A percentile compares a stretch with the other conserved stretches of the same genome.
phyloP scores from a whole-genome alignment of 2,888 invertebrate genomes.

The Zygaena filipendulae region DNA sequence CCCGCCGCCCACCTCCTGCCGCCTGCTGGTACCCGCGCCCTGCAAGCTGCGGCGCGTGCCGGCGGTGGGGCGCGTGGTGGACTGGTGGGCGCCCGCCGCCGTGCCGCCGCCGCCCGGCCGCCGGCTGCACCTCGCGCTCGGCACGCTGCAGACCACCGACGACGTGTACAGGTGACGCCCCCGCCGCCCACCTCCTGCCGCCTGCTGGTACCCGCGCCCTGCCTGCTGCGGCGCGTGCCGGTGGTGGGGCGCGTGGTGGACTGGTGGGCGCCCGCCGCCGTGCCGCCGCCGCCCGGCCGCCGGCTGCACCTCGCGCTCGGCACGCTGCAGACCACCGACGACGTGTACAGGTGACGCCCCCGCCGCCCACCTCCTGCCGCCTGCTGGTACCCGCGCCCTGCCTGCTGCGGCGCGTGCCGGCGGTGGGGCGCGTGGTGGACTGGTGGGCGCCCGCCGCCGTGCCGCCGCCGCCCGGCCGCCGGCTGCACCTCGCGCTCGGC shows the following conservation, averaged over 20 bases:
- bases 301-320: slow-evolving; percentile 84
- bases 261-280: slow-evolving; percentile 88
- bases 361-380: slow-evolving; percentile 76
- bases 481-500: slow-evolving; percentile 86
- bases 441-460: slow-evolving; percentile 88
- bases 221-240: slow-evolving; percentile 33
- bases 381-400: slow-evolving; percentile 85
- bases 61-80: slow-evolving; percentile 91
- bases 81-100: slow-evolving; percentile 91
- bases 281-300: slow-evolving; percentile 73
- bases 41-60: slow-evolving; percentile 93
- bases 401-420: slow-evolving; percentile 32
- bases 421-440: slow-evolving; percentile 5
- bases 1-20: slow-evolving; percentile 73
- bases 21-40: slow-evolving; percentile 84
- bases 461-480: slow-evolving; percentile 73
- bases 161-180: slow-evolving; percentile 55
- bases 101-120: slow-evolving; percentile 71
- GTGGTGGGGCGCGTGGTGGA: slow-evolving; percentile 5
- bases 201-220: slow-evolving; percentile 86
- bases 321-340: slow-evolving; percentile 62
- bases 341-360: slow-evolving; percentile 54
- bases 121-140: slow-evolving; percentile 85
- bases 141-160: slow-evolving; percentile 62
- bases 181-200: slow-evolving; percentile 75